Conservation (phyloP, 2,888 invertebrate genomes). For the Agonopterix alstromeriana region DNA sequence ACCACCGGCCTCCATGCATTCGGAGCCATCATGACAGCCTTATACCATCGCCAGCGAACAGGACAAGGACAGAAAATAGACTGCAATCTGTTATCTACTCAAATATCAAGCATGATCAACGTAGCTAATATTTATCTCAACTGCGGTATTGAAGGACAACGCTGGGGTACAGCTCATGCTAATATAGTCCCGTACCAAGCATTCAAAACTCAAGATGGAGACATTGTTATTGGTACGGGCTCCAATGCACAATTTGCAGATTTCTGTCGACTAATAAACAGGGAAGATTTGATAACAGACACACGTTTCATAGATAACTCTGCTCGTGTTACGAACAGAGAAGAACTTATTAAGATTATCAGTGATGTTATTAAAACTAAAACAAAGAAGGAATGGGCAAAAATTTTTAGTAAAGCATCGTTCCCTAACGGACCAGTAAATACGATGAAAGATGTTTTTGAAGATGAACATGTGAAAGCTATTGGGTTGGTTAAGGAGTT, state of each 20-base stretch:
- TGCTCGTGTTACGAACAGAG: constrained; percentile 85
- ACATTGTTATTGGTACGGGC: constrained; percentile 91
- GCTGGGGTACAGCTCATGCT: constrained; percentile 96
- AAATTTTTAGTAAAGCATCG: constrained; percentile 81
- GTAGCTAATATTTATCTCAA: constrained; percentile 94
- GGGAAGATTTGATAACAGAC: constrained; percentile 78
- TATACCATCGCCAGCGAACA: constrained; percentile 85
- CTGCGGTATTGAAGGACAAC: constrained; percentile 83
- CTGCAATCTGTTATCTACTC: constrained; percentile 94
- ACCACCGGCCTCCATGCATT: constrained; percentile 96
- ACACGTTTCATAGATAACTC: constrained; percentile 83
- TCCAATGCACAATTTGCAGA: constrained; percentile 88
- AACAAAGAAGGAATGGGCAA: constrained; percentile 85
- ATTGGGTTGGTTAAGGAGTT: constrained; percentile 84
- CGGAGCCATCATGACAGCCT: constrained; percentile 94
- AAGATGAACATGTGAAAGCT: constrained; percentile 88
- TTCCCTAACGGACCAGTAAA: constrained; percentile 96
- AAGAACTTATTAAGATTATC: constrained; percentile 80
- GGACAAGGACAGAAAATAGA: constrained; percentile 94
- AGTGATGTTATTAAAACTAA: constrained; percentile 75
- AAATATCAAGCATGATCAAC: constrained; percentile 92
- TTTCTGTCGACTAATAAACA: constrained; percentile 80
- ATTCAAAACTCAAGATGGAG: constrained; percentile 89
- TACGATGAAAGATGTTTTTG: constrained; percentile 88
- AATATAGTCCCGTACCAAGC: constrained; percentile 97